Evolutionary conservation across 2,888 invertebrate genomes (phyloP), one percentile per base, ranked within the genome.

Genomic region (Trichogramma dendrolimi): DNA sequence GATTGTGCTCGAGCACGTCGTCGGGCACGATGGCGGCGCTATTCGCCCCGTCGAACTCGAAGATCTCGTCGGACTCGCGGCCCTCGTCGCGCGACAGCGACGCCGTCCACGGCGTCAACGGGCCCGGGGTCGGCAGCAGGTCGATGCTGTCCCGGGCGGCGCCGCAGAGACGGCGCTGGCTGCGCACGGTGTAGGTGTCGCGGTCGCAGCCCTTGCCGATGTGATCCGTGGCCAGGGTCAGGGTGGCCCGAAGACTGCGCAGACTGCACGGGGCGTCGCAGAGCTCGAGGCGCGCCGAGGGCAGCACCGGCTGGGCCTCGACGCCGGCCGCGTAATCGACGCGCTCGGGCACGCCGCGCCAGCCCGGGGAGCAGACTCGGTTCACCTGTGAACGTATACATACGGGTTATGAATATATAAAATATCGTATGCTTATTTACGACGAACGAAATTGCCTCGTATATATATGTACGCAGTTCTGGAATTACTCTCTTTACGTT

Each of bases 151-250:
- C 89, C 38, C 87, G 84, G 70, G 91, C 91, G 68, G 94, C 87
- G 57, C 94, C 94, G 79, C 95, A 94, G 5, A 94, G 83, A 78
- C 91, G 90, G 64, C 91, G 82, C 79, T 94, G 94, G 27, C 91
- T 89, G 71, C 90, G 87, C 55, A 94, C 87, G 47, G 91, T 89
- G 79, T 94, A 94, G 0, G 94, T 94, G 77, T 97, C 97, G 4
- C 96, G 83, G 79, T 97, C 97, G 82, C 98, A 98, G 73, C 96
- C 96, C 77, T 94, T 93, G 68, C 95, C 96, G 66, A 96, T 95
- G 78, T 96, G 93, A 60, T 90, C 87, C 10, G 91, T 91, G 62
- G 86, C 85, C 68, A 92, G 82, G 27, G 86, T 84, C 55, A 92
- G 81, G n/a, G 83, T 83, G 4, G 85, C 82, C 68, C 84, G 81